phyloP scores from a whole-genome alignment of 2,888 invertebrate species.

The Buathra laborator region DNA sequence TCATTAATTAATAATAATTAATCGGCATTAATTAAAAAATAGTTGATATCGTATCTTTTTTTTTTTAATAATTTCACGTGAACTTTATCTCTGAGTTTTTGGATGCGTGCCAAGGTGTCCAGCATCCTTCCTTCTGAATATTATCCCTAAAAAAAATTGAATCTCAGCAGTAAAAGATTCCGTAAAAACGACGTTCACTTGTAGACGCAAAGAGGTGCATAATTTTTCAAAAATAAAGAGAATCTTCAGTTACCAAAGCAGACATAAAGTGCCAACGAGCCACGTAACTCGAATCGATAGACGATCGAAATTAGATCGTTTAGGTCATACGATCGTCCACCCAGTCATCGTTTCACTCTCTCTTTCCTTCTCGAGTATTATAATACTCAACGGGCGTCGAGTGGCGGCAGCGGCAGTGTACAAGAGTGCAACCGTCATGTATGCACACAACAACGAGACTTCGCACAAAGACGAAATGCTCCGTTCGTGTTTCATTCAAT shows the following conservation, averaged over 20 bases:
- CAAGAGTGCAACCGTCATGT: conserved; percentile 28
- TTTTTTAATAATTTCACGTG: too few relatives aligned
- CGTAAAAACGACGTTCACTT: not conserved
- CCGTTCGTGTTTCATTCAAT: conserved; percentile 72
- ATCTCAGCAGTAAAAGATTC: too few relatives aligned
- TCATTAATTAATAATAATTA: too few relatives aligned
- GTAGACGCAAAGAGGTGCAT: not conserved
- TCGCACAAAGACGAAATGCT: conserved; percentile 54
- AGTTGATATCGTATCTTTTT: too few relatives aligned
- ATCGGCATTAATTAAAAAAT: too few relatives aligned
- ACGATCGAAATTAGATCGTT: conserved; percentile 65
- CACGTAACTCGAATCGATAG: conserved; percentile 46
- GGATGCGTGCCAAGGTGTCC: too few relatives aligned
- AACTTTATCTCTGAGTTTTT: too few relatives aligned
- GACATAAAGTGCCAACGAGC: conserved; percentile 17
- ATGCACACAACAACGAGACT: conserved; percentile 17
- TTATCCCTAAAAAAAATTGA: too few relatives aligned
- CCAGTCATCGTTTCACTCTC: conserved; percentile 51
- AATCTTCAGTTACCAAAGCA: not conserved
- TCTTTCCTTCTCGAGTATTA: conserved; percentile 34
- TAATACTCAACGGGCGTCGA: conserved; percentile 36
- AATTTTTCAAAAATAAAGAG: not conserved
- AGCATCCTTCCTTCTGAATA: too few relatives aligned
- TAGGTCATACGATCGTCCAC: conserved; percentile 54
- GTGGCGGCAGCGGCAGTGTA: conserved; percentile 8